Percentiles rank a stretch among this genome's conserved stretches.
Conservation (phyloP, 2,888 invertebrate species). For the Megaustenia siamemsis region DNA sequence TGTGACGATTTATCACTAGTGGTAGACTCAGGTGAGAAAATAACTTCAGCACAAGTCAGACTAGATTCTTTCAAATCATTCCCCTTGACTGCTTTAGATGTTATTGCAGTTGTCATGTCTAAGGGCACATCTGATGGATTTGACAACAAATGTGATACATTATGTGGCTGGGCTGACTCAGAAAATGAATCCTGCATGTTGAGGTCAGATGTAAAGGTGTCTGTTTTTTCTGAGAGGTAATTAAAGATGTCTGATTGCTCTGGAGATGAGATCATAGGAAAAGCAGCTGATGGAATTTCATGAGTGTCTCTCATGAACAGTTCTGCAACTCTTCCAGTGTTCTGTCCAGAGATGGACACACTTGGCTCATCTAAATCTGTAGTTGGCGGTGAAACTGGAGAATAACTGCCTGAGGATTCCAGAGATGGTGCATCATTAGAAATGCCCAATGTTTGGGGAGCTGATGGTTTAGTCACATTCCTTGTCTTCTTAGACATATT, state of each 20-base stretch:
- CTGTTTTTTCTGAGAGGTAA: constrained; percentile 18
- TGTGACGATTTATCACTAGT: constrained; percentile 20
- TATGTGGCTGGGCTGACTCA: not conserved
- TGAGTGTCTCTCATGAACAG: constrained; percentile 39
- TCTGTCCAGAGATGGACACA: not conserved
- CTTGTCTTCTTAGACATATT: constrained; percentile 27
- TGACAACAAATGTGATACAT: constrained; percentile 1
- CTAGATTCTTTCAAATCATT: constrained; percentile 5
- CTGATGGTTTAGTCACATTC: constrained; percentile 2
- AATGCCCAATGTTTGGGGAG: constrained; percentile 30
- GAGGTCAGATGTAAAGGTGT: constrained; percentile 6
- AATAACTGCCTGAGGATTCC: constrained; percentile 46
- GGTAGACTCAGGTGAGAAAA: constrained; percentile 4
- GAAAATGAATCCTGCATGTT: constrained; percentile 6
- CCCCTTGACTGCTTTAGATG: constrained; percentile 10
- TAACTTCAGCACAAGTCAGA: not conserved
- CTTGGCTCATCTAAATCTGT: constrained; percentile 12
- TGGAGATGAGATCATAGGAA: constrained; percentile 20
- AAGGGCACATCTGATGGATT: constrained; percentile 41
- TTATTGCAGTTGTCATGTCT: constrained; percentile 48
- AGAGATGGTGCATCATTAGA: constrained; percentile 29
- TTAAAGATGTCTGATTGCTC: constrained; percentile 37
- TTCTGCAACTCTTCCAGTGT: constrained; percentile 28
- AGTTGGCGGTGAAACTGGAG: constrained; percentile 50
- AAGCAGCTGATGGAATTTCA: constrained; percentile 6